Base-by-base conservation (phyloP, 2,888 invertebrate genomes). In the Melanostoma scalare region DNA sequence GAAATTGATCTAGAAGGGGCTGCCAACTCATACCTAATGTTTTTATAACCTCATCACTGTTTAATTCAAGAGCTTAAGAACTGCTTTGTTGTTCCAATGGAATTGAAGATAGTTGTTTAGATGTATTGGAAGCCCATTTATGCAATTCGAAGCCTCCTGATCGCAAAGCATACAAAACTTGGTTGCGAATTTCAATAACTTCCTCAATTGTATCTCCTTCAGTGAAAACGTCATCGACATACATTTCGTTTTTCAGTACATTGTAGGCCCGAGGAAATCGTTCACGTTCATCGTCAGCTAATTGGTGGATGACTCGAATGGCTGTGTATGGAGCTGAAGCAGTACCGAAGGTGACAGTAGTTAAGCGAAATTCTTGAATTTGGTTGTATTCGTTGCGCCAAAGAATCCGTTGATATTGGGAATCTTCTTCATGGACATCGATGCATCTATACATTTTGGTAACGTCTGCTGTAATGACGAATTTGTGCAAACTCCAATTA, bases 1-100 rank as follows among this genome's bases (percentile, higher is more conserved):
- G 40, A 10, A 81, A 81, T 6, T 36, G n/a, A 50, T 81, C 76
- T 3, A 35, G 31, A 35, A 4, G 42, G 5, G 76, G 77, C 20
- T 77, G 76, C 71, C 76, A 77, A 30, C 42, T 48, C 61, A 76
- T 35, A 31, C 81, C 81, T 36, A 81, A 52, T 5, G 81, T 72
- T 61, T 72, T 61, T 6, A 76, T 40, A 3, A 52, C 42, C 20
- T 76, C 71, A 20, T 46, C 33, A 20, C 46, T 40, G n/a, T 67
- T 81, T 3, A 75, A 6, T 38, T 65, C 38, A 10, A 67, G 52
- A n/a, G 53, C 46, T 9, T 40, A 36, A 33, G 20, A 48, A 31
- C 44, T 52, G 4, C 53, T 60, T 60, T 68, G 68, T 6, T 68
- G 73, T 33, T 73, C 53, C 20, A 30, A 0, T 35, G 44, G 60